A percentile compares a stretch with the other conserved stretches of the same genome.
Evolutionary conservation across 2,797 vertebrate species (phyloP).

Genomic region (Pseudochaenichthys georgianus): DNA sequence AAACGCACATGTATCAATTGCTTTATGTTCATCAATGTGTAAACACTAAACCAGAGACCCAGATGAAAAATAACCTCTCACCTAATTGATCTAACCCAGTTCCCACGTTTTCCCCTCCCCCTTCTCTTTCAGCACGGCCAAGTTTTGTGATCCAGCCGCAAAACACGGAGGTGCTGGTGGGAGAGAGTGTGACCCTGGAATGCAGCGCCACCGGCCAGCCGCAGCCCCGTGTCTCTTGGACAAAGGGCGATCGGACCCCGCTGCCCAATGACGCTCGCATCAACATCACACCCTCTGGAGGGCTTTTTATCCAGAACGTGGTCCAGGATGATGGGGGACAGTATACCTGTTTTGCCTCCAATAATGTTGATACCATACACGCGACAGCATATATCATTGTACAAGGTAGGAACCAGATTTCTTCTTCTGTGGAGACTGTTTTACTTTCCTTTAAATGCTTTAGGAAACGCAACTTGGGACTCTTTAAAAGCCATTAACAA

Average conservation of each 20-base stretch:
- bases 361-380: slow-evolving; percentile 93
- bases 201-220: slow-evolving; percentile 97
- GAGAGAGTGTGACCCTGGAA: slow-evolving; percentile 96
- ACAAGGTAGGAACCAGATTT: slow-evolving; percentile 85
- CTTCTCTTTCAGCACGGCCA: slow-evolving; percentile 86
- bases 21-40: neutral
- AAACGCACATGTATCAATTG: neutral
- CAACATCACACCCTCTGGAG: slow-evolving; percentile 93
- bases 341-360: slow-evolving; percentile 95
- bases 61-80: slow-evolving; percentile 3
- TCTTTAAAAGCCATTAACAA: neutral
- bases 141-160: slow-evolving; percentile 98
- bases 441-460: slow-evolving; percentile 1
- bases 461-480: neutral
- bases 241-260: slow-evolving; percentile 90
- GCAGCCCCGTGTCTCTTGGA: slow-evolving; percentile 93
- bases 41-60: neutral
- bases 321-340: slow-evolving; percentile 91
- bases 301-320: slow-evolving; percentile 95
- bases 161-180: slow-evolving; percentile 97
- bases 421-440: neutral
- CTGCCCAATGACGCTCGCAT: slow-evolving; percentile 91
- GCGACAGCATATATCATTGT: slow-evolving; percentile 95
- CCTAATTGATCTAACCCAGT: slow-evolving; percentile 16
- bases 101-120: neutral